Conservation (phyloP, 2,113 vertebrate species). For the Axis porcinus region DNA sequence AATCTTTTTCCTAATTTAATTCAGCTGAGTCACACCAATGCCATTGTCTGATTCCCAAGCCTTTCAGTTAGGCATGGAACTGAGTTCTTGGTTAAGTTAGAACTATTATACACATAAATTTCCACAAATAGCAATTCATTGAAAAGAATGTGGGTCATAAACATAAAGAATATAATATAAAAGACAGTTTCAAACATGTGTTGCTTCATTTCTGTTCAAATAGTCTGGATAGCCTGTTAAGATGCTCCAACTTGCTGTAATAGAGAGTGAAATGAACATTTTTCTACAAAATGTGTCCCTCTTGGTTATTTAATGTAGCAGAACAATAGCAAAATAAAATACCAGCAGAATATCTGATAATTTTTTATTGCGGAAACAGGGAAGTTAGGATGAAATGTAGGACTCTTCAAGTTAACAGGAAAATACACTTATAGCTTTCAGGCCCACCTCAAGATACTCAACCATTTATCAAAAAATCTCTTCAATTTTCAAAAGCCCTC, state of each 20-base stretch:
- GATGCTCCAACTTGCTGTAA: constrained; percentile 80
- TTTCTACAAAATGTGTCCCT: constrained; percentile 84
- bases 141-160: constrained; percentile 80
- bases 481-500: constrained; percentile 71
- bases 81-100: constrained; percentile 72
- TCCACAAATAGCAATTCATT: constrained; percentile 78
- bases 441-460: constrained; percentile 62
- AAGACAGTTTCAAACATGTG: constrained; percentile 75
- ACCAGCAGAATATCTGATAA: constrained; percentile 78
- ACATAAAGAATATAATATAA: constrained; percentile 81
- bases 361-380: constrained; percentile 78
- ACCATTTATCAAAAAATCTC: constrained; percentile 77
- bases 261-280: constrained; percentile 80
- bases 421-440: constrained; percentile 71
- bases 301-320: constrained; percentile 83
- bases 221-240: constrained; percentile 81
- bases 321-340: constrained; percentile 81
- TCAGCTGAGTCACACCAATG: constrained; percentile 68
- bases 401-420: constrained; percentile 73
- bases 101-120: constrained; percentile 73
- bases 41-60: constrained; percentile 73
- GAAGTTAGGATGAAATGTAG: constrained; percentile 77
- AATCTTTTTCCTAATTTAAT: constrained; percentile 76
- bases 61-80: constrained; percentile 52
- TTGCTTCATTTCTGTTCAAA: constrained; percentile 79